Conservation (phyloP, 1,140 invertebrate genomes). For the Pteromalus puparum region DNA sequence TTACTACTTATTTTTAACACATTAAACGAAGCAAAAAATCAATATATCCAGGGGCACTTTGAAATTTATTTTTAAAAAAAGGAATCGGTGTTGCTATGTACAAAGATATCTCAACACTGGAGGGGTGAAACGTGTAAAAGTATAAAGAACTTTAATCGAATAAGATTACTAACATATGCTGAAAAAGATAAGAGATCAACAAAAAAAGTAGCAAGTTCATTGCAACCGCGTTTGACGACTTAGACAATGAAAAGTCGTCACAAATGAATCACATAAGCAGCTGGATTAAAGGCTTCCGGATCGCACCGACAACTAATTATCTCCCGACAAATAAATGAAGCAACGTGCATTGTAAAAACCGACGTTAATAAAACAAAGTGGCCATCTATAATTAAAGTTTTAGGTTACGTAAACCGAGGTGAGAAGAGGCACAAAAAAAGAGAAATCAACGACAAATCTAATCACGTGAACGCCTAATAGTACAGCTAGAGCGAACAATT, state of each 20-base stretch:
- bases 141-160: not conserved
- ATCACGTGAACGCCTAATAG: conserved; percentile 13
- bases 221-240: not conserved
- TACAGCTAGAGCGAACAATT: not conserved
- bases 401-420: conserved; percentile 46
- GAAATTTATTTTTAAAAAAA: not conserved
- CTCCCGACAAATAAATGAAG: not conserved
- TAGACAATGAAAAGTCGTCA: not conserved
- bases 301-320: not conserved
- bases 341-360: not conserved
- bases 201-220: not conserved
- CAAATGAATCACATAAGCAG: not conserved
- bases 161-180: conserved; percentile 11
- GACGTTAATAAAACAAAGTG: conserved; percentile 3
- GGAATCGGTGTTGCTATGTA: not conserved
- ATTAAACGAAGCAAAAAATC: conserved; percentile 15
- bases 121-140: not conserved
- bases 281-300: not conserved
- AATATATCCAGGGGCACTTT: not conserved
- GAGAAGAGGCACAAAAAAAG: conserved; percentile 6
- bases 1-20: conserved; percentile 15
- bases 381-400: conserved; percentile 47
- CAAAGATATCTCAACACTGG: not conserved
- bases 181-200: not conserved
- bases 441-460: conserved; percentile 33